Evolutionary conservation across 2,113 vertebrate genomes (phyloP).

Genomic region (Machaerirhynchus nigripectus): DNA sequence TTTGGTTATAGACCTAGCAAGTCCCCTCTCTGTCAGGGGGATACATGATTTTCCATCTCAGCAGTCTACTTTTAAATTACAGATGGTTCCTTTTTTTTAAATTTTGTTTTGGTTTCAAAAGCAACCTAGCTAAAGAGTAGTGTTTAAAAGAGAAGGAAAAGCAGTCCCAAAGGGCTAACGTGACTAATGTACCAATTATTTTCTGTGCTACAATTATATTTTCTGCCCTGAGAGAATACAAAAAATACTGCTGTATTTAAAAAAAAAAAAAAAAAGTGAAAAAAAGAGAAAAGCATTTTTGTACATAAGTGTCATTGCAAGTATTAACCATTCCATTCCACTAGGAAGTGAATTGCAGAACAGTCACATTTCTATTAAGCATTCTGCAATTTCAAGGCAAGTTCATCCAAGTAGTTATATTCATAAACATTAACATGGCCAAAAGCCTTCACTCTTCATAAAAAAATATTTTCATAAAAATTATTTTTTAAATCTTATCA

Average conservation of each 20-base stretch:
- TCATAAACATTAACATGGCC: background rate
- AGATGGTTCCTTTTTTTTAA: background rate
- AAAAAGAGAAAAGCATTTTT: background rate
- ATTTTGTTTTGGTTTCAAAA: conserved; percentile 33
- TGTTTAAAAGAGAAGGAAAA: background rate
- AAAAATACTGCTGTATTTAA: background rate
- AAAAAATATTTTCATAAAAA: background rate
- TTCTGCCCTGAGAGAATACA: conserved; percentile 40
- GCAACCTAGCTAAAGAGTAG: background rate
- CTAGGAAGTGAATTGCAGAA: background rate
- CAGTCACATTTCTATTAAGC: background rate
- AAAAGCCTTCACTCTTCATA: background rate
- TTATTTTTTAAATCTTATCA: background rate
- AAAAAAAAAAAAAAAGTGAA: background rate
- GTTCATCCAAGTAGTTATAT: background rate
- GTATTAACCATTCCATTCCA: background rate
- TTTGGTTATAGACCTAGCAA: background rate
- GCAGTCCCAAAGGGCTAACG: background rate
- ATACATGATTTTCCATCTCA: background rate
- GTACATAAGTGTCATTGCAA: background rate
- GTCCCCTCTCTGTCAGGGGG: background rate
- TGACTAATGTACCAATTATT: conserved; percentile 57
- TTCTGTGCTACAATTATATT: conserved; percentile 36
- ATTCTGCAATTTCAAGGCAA: background rate
- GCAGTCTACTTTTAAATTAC: background rate